Base-by-base conservation (phyloP, 2,888 invertebrate species). In the Stomorhina lunata region DNA sequence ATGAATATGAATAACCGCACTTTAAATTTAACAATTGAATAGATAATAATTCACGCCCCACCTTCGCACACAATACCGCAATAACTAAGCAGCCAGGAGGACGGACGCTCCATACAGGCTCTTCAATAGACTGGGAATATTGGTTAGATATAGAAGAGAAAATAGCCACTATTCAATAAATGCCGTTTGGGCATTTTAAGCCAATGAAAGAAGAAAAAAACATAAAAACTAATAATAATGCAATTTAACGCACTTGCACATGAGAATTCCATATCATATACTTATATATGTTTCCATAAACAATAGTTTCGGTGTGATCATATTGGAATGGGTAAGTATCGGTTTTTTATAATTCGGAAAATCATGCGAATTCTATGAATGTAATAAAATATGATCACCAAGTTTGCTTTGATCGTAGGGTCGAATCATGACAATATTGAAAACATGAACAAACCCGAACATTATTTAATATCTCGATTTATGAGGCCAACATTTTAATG, bases 21-120 rank as follows among this genome's bases (percentile, higher is more conserved):
- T 82, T 79, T 76, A 76, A 82, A 81, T 86, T 86, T 86, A 87
- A 87, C 89, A 89, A 90, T 89, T 88, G 89, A 89, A 89, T 89
- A 89, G 89, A 89, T 89, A 89, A 89, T 89, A 89, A 90, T 87
- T 89, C 88, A 89, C 88, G 89, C 89, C 88, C 89, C 90, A 88
- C 88, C 89, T 85, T 86, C 80, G 73, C 73, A 76, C 53, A 85
- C 85, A 72, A 77, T 73, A 73, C 29, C 12, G 29, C 65, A 79
- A 65, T 75, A 77, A 61, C 50, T 61, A 61, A 7, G 65, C 75
- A 29, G 29, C n/a, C 9, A 17, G 7, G 15, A 55, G 75, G n/a
- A n/a, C n/a, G n/a, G n/a, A n/a, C n/a, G n/a, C n/a, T n/a, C n/a
- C n/a, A n/a, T n/a, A n/a, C 40, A 59, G 50, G 43, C 34, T 27